Evolutionary conservation across 2,113 vertebrate genomes (phyloP).

Genomic region (Sinosuthora webbiana): DNA sequence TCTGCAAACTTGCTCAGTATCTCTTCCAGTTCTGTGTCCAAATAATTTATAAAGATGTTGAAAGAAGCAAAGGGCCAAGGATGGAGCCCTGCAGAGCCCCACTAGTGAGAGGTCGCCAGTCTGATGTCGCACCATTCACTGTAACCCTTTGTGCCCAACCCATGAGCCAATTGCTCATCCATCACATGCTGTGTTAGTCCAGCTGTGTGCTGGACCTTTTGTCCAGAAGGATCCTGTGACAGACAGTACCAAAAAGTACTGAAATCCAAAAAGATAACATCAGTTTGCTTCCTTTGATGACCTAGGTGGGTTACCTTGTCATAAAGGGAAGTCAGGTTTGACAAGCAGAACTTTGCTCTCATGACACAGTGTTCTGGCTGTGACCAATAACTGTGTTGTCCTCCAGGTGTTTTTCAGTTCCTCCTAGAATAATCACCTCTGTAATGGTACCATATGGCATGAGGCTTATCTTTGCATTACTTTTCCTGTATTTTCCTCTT

Average conservation of each 20-base stretch:
- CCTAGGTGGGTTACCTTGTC: not conserved
- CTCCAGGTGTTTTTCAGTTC: not conserved
- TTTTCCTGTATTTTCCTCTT: not conserved
- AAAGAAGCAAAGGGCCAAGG: not conserved
- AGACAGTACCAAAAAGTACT: not conserved
- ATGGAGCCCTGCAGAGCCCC: not conserved
- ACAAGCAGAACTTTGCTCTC: not conserved
- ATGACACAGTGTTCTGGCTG: not conserved
- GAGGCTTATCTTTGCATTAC: not conserved
- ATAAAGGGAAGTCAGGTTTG: not conserved
- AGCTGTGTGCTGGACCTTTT: not conserved
- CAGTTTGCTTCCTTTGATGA: not conserved
- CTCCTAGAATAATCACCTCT: not conserved
- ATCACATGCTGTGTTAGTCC: not conserved
- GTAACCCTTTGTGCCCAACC: accelerated
- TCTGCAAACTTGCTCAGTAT: not conserved
- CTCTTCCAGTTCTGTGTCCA: not conserved
- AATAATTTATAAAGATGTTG: not conserved
- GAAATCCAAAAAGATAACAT: not conserved
- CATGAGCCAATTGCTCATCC: not conserved
- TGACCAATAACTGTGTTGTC: not conserved
- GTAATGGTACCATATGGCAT: not conserved
- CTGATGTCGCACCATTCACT: not conserved
- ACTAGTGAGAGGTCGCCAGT: not conserved
- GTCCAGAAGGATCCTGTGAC: not conserved